Percentiles rank a stretch among this genome's conserved stretches.
Evolutionary conservation across 2,113 vertebrate genomes (phyloP).

Genomic region (Forbesichthys agassizii): DNA sequence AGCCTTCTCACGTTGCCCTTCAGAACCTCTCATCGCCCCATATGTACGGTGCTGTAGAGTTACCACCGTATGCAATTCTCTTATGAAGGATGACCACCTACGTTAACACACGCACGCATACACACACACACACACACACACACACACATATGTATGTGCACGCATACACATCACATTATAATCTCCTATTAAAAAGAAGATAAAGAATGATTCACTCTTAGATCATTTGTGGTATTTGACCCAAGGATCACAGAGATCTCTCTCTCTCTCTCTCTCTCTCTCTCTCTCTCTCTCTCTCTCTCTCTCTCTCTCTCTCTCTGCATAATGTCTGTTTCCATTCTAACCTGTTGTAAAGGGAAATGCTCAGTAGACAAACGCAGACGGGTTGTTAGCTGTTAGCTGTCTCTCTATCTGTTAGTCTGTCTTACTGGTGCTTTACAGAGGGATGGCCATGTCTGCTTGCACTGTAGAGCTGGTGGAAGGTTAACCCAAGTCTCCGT

Average conservation of each 20-base stretch:
- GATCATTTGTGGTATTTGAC: conserved; percentile 75
- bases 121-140: conserved; percentile 3
- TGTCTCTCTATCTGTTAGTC: conserved; percentile 52
- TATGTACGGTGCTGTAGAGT: conserved; percentile 62
- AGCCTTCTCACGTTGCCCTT: conserved; percentile 49
- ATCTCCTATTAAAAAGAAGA: conserved; percentile 43
- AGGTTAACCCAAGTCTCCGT: too few species aligned
- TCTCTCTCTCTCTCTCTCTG: conserved; percentile 17
- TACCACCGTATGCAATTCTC: conserved; percentile 86
- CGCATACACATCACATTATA: too few species aligned
- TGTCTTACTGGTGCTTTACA: background rate
- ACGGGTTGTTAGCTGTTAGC: conserved; percentile 64
- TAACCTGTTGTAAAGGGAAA: conserved; percentile 43
- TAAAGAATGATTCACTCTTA: conserved; percentile 61
- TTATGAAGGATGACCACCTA: conserved; percentile 77
- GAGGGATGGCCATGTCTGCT: too few species aligned
- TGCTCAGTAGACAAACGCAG: conserved; percentile 56
- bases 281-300: conserved; percentile 21
- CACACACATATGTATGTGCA: background rate
- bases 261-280: conserved; percentile 22
- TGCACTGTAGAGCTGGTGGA: too few species aligned
- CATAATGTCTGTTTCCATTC: conserved; percentile 53
- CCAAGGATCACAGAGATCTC: conserved; percentile 59
- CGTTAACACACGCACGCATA: conserved; percentile 31
- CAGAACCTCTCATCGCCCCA: conserved; percentile 53